A percentile compares a stretch with the other conserved stretches of the same genome.
Evolutionary conservation across 2,888 invertebrate genomes (phyloP).

Genomic region (Dasypolia templi): DNA sequence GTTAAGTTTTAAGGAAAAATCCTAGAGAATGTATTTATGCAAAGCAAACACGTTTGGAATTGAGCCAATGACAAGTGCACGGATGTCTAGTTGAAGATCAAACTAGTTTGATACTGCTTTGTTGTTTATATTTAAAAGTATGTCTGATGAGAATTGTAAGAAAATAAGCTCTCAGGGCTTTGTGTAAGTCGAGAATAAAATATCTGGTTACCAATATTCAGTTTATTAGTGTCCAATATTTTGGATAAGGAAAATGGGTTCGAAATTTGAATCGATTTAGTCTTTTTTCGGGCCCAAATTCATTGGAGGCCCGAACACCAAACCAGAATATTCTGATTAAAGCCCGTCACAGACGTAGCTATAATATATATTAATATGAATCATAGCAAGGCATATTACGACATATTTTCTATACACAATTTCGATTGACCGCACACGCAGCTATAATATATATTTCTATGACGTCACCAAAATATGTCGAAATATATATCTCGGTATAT

Average conservation of each 20-base stretch:
- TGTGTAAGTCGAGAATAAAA: background rate
- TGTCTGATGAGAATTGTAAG: background rate
- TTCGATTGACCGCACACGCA: too few relatives aligned
- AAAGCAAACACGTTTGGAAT: conserved; percentile 52
- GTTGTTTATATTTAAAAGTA: conserved; percentile 1
- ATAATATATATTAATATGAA: too few relatives aligned
- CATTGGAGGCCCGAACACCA: too few relatives aligned
- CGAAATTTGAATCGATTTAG: background rate
- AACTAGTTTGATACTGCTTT: conserved; percentile 28
- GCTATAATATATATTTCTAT: too few relatives aligned
- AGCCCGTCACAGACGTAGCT: too few relatives aligned
- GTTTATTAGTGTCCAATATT: background rate
- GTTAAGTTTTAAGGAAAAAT: conserved; percentile 49
- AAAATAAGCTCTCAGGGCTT: background rate
- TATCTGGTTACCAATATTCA: background rate
- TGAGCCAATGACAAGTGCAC: conserved; percentile 46
- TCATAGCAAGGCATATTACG: too few relatives aligned
- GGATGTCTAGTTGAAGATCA: background rate
- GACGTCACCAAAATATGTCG: too few relatives aligned
- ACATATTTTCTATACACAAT: too few relatives aligned
- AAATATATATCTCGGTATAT: too few relatives aligned
- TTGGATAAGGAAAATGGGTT: conserved; percentile 5
- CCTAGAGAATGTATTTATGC: conserved; percentile 35
- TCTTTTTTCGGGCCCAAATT: background rate
- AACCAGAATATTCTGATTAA: background rate